Percentiles rank a stretch among this genome's conserved stretches.
These are phyloP conservation scores for Pseudobourletiella spinata DNA, from an alignment of 1,140 invertebrate genomes.

Conservation along the genomic window DNA sequence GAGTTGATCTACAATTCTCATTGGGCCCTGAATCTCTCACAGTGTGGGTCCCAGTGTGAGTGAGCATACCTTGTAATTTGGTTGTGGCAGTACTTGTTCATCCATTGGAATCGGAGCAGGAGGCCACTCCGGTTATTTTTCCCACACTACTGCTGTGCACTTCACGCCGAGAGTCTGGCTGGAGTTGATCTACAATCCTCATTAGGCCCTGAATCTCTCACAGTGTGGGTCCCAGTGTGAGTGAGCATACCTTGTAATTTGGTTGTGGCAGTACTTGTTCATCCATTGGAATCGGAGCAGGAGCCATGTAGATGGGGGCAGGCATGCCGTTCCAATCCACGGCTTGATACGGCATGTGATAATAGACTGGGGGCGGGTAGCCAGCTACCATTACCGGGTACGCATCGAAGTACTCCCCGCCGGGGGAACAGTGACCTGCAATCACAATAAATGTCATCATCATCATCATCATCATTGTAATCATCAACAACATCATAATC, in stretches of 20 bases:
- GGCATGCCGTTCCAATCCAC: conserved; percentile 36
- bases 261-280: conserved; percentile 5
- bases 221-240: too few species aligned
- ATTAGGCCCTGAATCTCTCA: too few species aligned
- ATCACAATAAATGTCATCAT: too few species aligned
- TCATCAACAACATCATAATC: background rate
- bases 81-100: conserved; percentile 3
- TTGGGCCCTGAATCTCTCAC: too few species aligned
- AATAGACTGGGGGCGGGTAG: conserved; percentile 32
- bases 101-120: conserved; percentile 18
- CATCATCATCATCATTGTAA: background rate
- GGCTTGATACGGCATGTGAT: conserved; percentile 31
- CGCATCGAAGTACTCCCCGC: conserved; percentile 32
- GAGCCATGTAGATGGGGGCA: conserved; percentile 22
- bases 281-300: conserved; percentile 17
- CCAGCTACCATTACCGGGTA: conserved; percentile 34
- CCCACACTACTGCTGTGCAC: too few species aligned
- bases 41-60: too few species aligned
- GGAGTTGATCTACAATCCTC: too few species aligned
- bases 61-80: conserved; percentile 4
- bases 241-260: conserved; percentile 4
- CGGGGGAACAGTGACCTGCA: conserved; percentile 32
- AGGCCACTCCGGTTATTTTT: too few species aligned
- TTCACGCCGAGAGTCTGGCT: too few species aligned
- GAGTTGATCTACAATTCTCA: too few species aligned